Evolutionary conservation across 2,113 vertebrate species (phyloP).

Genomic region (Camelus dromedarius): DNA sequence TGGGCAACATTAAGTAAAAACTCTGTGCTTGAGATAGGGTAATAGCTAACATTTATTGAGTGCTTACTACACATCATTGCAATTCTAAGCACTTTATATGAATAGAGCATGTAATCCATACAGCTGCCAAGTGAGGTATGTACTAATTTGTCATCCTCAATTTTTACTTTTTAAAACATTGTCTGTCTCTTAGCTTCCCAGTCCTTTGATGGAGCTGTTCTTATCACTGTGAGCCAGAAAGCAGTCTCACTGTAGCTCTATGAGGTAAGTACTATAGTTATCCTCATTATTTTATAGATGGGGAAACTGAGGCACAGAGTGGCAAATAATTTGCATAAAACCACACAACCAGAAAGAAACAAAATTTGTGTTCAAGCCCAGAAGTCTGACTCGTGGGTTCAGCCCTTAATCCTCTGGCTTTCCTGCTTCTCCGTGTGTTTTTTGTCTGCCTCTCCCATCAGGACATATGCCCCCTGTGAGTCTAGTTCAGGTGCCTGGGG

Average conservation of each 20-base stretch:
- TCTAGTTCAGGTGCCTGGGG: background rate
- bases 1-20: background rate
- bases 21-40: background rate
- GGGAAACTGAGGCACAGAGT: slow-evolving; percentile 10
- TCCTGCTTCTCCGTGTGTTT: background rate
- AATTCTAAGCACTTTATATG: background rate
- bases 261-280: background rate
- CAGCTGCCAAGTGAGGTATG: background rate
- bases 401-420: background rate
- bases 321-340: background rate
- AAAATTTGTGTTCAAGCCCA: background rate
- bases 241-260: background rate
- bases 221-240: background rate
- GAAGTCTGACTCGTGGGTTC: background rate
- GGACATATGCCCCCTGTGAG: rapidly evolving
- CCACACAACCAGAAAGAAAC: background rate
- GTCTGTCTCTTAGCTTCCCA: background rate
- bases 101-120: background rate
- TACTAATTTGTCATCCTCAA: background rate
- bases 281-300: background rate
- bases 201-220: background rate
- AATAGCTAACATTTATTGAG: background rate
- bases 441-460: background rate
- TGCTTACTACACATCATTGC: background rate
- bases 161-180: background rate